A percentile compares a stretch with the other conserved stretches of the same genome.
Conservation (phyloP, 2,888 invertebrate genomes). For the Plagodis dolabraria region DNA sequence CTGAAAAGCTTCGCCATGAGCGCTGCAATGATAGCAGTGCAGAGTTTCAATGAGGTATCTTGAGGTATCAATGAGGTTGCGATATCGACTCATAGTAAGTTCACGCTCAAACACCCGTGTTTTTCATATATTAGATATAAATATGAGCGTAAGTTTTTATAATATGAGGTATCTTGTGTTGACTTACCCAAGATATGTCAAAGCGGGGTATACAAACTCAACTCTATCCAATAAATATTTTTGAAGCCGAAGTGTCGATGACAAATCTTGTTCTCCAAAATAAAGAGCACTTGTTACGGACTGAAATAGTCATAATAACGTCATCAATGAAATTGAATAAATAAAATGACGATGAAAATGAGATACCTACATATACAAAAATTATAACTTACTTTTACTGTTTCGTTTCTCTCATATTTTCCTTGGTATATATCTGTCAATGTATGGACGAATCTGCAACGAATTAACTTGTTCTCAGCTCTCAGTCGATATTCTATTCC, state of each 20-base stretch:
- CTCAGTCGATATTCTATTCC: too few relatives aligned
- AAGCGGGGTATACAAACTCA: conserved; percentile 46
- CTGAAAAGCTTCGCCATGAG: too few relatives aligned
- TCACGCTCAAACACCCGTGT: too few relatives aligned
- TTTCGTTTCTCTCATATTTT: conserved; percentile 44
- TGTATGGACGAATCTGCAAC: conserved; percentile 56
- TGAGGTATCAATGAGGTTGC: too few relatives aligned
- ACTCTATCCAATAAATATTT: conserved; percentile 37
- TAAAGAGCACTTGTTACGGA: conserved; percentile 53
- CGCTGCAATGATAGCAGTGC: too few relatives aligned
- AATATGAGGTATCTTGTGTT: too few relatives aligned
- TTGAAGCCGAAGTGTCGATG: conserved; percentile 51
- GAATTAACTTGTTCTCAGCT: background rate
- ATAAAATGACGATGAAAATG: background rate
- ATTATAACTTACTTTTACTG: background rate
- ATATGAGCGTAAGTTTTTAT: too few relatives aligned
- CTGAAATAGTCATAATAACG: conserved; percentile 39
- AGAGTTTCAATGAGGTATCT: too few relatives aligned
- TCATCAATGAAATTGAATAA: background rate
- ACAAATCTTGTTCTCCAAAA: conserved; percentile 60
- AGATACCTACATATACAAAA: too few relatives aligned
- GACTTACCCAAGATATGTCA: conserved; percentile 63
- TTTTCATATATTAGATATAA: too few relatives aligned
- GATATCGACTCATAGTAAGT: too few relatives aligned
- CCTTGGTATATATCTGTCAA: conserved; percentile 62